These are phyloP conservation scores for Tachyglossus aculeatus DNA, from an alignment of 2,797 vertebrate genomes.

Conservation along the genomic window DNA sequence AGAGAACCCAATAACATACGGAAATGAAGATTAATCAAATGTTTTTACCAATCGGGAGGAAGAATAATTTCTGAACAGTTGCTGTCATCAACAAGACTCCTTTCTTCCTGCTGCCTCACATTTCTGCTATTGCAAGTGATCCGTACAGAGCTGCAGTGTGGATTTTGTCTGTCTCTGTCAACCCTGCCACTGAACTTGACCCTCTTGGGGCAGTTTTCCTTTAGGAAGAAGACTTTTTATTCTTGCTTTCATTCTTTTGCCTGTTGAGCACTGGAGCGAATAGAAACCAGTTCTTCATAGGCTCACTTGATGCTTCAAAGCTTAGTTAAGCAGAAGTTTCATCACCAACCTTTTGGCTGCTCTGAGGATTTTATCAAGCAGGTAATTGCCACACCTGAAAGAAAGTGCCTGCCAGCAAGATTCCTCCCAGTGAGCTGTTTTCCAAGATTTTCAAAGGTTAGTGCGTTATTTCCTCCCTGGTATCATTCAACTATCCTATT, in stretches of 20 bases:
- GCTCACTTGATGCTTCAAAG: neutral
- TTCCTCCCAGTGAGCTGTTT: too few relatives aligned
- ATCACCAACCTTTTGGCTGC: neutral
- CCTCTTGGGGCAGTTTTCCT: neutral
- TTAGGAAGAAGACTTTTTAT: neutral
- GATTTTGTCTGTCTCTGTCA: slow-evolving; percentile 25
- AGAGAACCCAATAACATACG: slow-evolving; percentile 56
- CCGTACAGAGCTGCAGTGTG: slow-evolving; percentile 8
- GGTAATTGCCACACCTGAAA: neutral
- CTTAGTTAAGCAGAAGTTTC: neutral
- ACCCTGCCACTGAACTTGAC: neutral
- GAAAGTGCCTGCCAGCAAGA: neutral
- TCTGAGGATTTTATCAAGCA: neutral
- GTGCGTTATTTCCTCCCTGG: too few relatives aligned
- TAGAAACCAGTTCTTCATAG: neutral
- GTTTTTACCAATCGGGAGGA: slow-evolving; percentile 53
- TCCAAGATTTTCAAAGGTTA: too few relatives aligned
- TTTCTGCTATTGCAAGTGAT: slow-evolving; percentile 27
- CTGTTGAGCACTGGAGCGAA: neutral
- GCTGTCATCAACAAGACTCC: neutral
- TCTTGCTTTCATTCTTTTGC: neutral
- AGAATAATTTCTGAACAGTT: slow-evolving; percentile 53
- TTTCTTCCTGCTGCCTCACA: slow-evolving; percentile 38
- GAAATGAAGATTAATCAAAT: slow-evolving; percentile 68
- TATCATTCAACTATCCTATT: too few relatives aligned